Evolutionary conservation across 2,888 invertebrate species (phyloP), one percentile per base, ranked within the genome.

Genomic region (Euproctis similis): DNA sequence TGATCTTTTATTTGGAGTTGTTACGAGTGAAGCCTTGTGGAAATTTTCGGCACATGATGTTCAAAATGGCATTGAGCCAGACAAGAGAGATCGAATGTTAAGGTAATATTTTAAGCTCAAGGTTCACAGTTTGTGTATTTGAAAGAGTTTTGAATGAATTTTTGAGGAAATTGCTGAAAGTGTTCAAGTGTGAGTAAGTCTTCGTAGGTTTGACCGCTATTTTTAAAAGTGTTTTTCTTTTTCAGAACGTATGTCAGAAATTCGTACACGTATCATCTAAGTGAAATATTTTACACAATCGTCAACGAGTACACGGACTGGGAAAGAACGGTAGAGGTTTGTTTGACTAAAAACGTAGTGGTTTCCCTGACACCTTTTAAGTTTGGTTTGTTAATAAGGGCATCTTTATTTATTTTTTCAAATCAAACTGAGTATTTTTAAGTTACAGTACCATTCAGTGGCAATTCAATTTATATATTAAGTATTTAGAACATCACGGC

Each of bases 301-400:
- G 93, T 96, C 47, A 97, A 97, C 73, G 97, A 98, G 64, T 98
- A 98, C 81, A 98, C 97, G 34, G 97, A 98, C 74, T 98, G 98
- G 98, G 95, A 95, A 73, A 87, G 92, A 70, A 95, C 95, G 53
- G 93, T 94, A 61, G 87, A 82, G 76, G 80, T 84, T 81, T 81
- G 77, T 80, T 73, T 76, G 39, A 46, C 46, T 60, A 51, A 53
- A 34, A 42, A 39, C 29, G 42, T 50, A 51, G 48, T 30, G 23
- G 37, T 34, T 12, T 13, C 6, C 10, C 13, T 22, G 10, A 12
- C 10, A 29, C 12, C 3, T 28, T 3, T 21, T 6, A 18, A 12
- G n/a, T n/a, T n/a, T n/a, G n/a, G n/a, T n/a, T n/a, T n/a, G n/a
- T n/a, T n/a, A n/a, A n/a, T n/a, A n/a, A n/a, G n/a, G n/a, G n/a